Percentiles rank a stretch among this genome's conserved stretches.
These are phyloP conservation scores for Rhamnusium bicolor DNA, from an alignment of 2,888 invertebrate genomes.

Conservation along the genomic window DNA sequence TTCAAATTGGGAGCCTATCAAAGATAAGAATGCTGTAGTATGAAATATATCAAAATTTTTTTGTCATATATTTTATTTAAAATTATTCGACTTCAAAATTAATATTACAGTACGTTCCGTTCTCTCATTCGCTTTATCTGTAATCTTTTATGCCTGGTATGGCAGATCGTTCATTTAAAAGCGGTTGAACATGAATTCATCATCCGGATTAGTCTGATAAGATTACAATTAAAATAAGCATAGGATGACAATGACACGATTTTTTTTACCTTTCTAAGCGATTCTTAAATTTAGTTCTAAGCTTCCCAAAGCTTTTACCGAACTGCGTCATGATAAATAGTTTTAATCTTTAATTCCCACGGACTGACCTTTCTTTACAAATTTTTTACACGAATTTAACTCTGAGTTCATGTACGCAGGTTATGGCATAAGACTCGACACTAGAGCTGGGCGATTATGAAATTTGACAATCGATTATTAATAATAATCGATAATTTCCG, in stretches of 20 bases:
- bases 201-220: neutral
- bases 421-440: no score
- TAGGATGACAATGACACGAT: neutral
- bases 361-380: no score
- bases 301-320: neutral
- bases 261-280: neutral
- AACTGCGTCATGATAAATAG: neutral
- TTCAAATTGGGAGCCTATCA: no score
- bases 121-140: neutral
- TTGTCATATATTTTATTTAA: neutral
- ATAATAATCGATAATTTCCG: no score
- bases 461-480: no score
- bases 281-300: neutral
- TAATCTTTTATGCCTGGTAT: neutral
- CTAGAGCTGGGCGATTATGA: no score
- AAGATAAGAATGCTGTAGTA: no score
- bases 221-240: neutral
- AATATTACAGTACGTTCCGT: neutral
- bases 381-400: neutral
- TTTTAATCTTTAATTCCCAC: neutral
- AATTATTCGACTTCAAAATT: neutral
- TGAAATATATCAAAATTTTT: no score
- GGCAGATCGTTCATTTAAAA: neutral
- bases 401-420: no score
- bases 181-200: neutral